Percentiles rank a stretch among this genome's conserved stretches.
phyloP scores from a whole-genome alignment of 2,797 vertebrate species.

The Erethizon dorsatum region DNA sequence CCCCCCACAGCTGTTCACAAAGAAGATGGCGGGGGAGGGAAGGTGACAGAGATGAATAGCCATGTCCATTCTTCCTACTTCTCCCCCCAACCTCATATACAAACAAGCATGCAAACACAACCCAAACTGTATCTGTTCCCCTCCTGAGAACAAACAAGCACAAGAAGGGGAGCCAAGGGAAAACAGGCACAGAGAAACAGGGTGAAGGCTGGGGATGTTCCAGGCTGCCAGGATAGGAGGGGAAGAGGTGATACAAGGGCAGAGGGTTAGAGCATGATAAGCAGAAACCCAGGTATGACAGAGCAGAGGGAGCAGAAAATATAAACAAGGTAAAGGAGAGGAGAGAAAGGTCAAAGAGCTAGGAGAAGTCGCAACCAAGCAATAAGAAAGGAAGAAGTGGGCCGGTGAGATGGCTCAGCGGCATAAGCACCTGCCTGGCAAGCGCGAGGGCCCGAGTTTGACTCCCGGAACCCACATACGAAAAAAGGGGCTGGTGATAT shows the following conservation, averaged over 20 bases:
- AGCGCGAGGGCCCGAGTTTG: no score
- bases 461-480: no score
- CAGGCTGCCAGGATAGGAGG: background rate
- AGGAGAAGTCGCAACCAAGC: background rate
- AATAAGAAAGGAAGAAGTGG: no score
- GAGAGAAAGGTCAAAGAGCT: background rate
- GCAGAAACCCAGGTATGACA: background rate
- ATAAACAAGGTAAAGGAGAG: background rate
- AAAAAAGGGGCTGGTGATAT: no score
- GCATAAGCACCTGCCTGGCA: no score
- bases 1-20: slow-evolving; percentile 76
- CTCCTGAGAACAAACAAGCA: slow-evolving; percentile 64
- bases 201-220: background rate
- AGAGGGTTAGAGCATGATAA: background rate
- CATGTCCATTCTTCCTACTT: slow-evolving; percentile 60
- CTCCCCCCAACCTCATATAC: background rate
- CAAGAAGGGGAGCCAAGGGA: slow-evolving; percentile 26
- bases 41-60: slow-evolving; percentile 73
- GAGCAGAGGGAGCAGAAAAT: background rate
- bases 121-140: slow-evolving; percentile 47
- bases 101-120: background rate
- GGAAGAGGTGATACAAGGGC: background rate
- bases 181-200: background rate
- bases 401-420: no score
- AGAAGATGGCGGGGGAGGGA: slow-evolving; percentile 52